Conservation (phyloP, 2,888 invertebrate genomes). For the Criorhina ranunculi region DNA sequence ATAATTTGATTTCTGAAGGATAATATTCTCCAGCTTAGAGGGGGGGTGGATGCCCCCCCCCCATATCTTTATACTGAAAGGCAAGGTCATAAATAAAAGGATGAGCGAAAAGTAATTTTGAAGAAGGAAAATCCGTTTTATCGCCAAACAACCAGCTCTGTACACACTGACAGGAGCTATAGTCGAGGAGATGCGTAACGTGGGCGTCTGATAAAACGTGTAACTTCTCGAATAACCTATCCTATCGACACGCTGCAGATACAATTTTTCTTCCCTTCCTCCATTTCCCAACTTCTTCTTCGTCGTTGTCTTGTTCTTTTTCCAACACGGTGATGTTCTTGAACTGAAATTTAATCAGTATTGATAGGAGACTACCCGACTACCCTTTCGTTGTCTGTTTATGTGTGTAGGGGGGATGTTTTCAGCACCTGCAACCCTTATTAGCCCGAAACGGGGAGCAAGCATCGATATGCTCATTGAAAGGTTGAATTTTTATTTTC, state of each 20-base stretch:
- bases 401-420: slow-evolving; percentile 13
- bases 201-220: slow-evolving; percentile 46
- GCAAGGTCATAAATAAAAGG: slow-evolving; percentile 62
- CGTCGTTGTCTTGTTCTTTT: neutral
- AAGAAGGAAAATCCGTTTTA: slow-evolving; percentile 64
- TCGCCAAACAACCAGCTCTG: slow-evolving; percentile 30
- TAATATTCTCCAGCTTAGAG: slow-evolving; percentile 32
- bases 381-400: slow-evolving; percentile 33
- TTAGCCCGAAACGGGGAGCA: slow-evolving; percentile 29
- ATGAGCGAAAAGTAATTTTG: slow-evolving; percentile 67
- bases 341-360: slow-evolving; percentile 54
- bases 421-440: slow-evolving; percentile 59
- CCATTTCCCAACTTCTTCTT: neutral
- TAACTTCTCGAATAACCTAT: slow-evolving; percentile 36
- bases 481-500: slow-evolving; percentile 47
- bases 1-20: slow-evolving; percentile 72
- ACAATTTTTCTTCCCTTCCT: neutral
- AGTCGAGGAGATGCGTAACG: slow-evolving; percentile 29
- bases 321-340: slow-evolving; percentile 34
- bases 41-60: neutral
- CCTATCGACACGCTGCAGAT: slow-evolving; percentile 51
- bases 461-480: slow-evolving; percentile 27
- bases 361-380: slow-evolving; percentile 30
- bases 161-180: slow-evolving; percentile 13
- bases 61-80: slow-evolving; percentile 26